A percentile compares a stretch with the other conserved stretches of the same genome.
Conservation (phyloP, 2,797 vertebrate genomes). For the Cephalopachus bancanus region DNA sequence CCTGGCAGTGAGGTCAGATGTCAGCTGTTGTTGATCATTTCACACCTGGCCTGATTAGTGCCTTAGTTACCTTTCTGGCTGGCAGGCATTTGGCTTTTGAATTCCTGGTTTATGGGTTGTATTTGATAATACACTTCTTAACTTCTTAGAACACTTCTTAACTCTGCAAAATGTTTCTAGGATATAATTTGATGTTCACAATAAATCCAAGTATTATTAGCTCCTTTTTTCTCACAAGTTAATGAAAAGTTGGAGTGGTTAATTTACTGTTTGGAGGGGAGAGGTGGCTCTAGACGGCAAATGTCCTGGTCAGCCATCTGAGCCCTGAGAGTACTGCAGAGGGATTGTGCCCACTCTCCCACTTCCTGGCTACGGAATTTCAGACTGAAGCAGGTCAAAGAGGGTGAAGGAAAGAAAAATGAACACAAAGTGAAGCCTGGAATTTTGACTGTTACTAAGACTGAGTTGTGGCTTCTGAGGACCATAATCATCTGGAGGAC, state of each 20-base stretch:
- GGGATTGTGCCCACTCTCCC: background rate
- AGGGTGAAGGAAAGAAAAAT: background rate
- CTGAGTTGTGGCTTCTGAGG: background rate
- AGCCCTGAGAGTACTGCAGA: background rate
- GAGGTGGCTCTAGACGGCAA: slow-evolving; percentile 2
- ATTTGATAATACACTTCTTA: background rate
- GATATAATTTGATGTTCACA: slow-evolving; percentile 16
- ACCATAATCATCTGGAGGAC: background rate
- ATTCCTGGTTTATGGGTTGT: background rate
- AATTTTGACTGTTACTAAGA: slow-evolving; percentile 43
- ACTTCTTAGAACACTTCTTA: background rate
- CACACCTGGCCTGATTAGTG: background rate
- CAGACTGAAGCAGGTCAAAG: background rate
- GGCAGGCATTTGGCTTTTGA: background rate
- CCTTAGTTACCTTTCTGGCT: background rate
- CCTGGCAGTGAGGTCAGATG: background rate
- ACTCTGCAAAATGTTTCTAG: slow-evolving; percentile 29
- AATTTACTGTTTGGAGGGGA: background rate
- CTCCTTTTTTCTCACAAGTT: slow-evolving; percentile 34
- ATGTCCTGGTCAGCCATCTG: background rate
- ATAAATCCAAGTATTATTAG: slow-evolving; percentile 40
- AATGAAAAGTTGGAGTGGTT: slow-evolving; percentile 44
- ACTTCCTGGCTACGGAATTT: background rate
- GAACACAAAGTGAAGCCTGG: background rate
- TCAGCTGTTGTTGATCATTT: background rate